Conservation (phyloP, 1,140 invertebrate genomes). For the Nebria ingens region DNA sequence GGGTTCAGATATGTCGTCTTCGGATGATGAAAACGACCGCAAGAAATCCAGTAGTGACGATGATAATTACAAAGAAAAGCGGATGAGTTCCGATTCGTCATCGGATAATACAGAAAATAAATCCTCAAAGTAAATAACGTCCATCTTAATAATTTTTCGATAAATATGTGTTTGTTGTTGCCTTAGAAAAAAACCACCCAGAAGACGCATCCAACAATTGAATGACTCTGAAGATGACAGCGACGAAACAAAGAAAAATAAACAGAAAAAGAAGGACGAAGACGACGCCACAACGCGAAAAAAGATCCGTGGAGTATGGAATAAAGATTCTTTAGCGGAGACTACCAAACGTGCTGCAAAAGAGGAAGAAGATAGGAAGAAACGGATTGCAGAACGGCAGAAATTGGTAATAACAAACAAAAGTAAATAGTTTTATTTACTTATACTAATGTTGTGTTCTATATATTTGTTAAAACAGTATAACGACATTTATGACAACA, state of each 20-base stretch:
- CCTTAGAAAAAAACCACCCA: constrained; percentile 17
- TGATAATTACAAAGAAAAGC: neutral
- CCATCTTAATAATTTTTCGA: neutral
- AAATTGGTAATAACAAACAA: constrained; percentile 47
- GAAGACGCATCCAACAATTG: constrained; percentile 18
- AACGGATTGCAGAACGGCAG: constrained; percentile 77
- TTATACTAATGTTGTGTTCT: neutral
- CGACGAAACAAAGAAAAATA: constrained; percentile 13
- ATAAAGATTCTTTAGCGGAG: constrained; percentile 45
- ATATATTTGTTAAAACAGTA: constrained; percentile 24
- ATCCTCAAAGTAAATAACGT: constrained; percentile 4
- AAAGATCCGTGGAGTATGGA: constrained; percentile 25
- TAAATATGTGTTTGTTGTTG: constrained; percentile 11
- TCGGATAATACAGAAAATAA: constrained; percentile 2
- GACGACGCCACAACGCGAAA: constrained; percentile 29
- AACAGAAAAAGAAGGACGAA: constrained; percentile 19
- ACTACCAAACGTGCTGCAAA: constrained; percentile 78
- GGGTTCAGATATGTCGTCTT: neutral
- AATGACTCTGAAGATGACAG: constrained; percentile 25
- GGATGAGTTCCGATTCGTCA: neutral
- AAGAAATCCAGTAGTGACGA: neutral
- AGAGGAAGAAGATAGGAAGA: constrained; percentile 79
- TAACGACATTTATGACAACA: constrained; percentile 28
- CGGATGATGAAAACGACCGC: neutral
- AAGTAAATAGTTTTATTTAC: constrained; percentile 13